These are phyloP conservation scores for Daphoenositta chrysoptera DNA, from an alignment of 2,113 vertebrate species.

Conservation along the genomic window DNA sequence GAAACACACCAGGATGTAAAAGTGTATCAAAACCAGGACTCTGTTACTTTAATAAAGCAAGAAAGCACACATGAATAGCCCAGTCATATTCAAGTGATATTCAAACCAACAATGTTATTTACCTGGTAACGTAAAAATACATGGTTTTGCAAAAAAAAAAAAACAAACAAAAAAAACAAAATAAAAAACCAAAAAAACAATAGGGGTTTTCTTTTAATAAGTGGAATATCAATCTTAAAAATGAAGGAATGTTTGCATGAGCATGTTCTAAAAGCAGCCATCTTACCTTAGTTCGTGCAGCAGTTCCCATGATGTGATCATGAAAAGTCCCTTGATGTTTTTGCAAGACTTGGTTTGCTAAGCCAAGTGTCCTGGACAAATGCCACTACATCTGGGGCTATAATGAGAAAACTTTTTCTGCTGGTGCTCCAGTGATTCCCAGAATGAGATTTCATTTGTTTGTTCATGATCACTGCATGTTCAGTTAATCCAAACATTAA, in stretches of 20 bases:
- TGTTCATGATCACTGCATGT: background rate
- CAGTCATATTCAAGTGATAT: constrained; percentile 18
- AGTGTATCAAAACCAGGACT: background rate
- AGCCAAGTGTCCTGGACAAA: background rate
- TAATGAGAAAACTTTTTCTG: background rate
- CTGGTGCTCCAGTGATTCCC: constrained; percentile 7
- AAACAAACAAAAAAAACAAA: too few species aligned
- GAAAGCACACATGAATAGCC: background rate
- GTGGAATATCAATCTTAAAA: background rate
- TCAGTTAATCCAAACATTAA: background rate
- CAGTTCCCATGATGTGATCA: background rate
- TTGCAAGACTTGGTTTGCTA: background rate
- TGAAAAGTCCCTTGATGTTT: background rate
- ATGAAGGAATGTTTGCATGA: background rate
- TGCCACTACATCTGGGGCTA: constrained; percentile 1
- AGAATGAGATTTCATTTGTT: background rate
- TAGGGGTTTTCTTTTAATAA: background rate
- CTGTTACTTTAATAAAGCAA: background rate
- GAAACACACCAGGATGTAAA: background rate
- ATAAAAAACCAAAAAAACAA: too few species aligned
- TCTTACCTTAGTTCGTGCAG: background rate
- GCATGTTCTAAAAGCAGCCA: background rate
- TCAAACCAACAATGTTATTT: constrained; percentile 8
- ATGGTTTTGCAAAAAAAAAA: too few species aligned
- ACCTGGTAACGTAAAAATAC: background rate